These are phyloP conservation scores for Takifugu ocellatus DNA, from an alignment of 2,797 vertebrate genomes.

Conservation along the genomic window DNA sequence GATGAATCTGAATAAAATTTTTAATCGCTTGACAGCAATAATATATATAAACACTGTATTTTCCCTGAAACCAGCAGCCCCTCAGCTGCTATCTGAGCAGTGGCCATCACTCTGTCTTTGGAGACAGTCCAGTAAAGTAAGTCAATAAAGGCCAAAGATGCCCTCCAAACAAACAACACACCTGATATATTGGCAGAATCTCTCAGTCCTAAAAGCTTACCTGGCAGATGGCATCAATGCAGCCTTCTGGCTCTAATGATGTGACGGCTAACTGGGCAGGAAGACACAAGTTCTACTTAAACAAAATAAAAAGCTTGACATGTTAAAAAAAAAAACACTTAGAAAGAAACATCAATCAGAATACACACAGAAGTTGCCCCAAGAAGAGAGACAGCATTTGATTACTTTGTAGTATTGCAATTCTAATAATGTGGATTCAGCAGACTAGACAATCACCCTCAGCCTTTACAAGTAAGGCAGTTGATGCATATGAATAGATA, in stretches of 20 bases:
- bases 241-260: background rate
- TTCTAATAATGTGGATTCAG: no score
- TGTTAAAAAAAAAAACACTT: no score
- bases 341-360: no score
- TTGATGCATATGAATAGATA: background rate
- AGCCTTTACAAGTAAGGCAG: constrained; percentile 9
- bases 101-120: constrained; percentile 1
- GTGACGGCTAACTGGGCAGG: background rate
- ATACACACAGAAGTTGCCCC: no score
- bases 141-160: background rate
- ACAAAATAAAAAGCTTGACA: background rate
- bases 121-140: background rate
- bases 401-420: no score
- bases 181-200: background rate
- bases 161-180: constrained; percentile 1
- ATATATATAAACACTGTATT: background rate
- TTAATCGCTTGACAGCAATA: no score
- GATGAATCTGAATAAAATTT: no score
- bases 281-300: background rate
- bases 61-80: background rate
- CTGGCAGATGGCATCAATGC: background rate
- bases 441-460: no score
- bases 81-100: background rate
- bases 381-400: no score
- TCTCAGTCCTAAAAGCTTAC: background rate